Percentiles rank a stretch among this genome's conserved stretches.
phyloP scores from a whole-genome alignment of 2,888 invertebrate species.

The Pristionchus mayeri region DNA sequence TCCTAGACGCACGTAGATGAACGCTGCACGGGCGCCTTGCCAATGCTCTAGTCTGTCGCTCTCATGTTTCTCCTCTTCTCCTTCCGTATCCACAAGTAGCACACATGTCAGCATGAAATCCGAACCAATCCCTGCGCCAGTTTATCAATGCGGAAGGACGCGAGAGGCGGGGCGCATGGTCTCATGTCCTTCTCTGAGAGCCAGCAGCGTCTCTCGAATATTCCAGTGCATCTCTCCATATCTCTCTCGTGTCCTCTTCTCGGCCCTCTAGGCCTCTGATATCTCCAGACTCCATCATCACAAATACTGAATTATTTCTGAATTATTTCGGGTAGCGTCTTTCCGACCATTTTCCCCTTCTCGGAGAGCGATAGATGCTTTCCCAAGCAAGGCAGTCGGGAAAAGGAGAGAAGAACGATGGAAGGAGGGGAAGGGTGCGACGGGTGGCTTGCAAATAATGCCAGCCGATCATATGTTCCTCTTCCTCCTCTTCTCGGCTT shows the following conservation, averaged over 20 bases:
- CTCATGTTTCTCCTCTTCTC: conserved; percentile 20
- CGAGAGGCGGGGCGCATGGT: neutral
- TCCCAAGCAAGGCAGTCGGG: neutral
- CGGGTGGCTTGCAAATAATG: neutral
- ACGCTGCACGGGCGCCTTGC: neutral
- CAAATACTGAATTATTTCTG: conserved; percentile 30
- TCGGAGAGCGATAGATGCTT: neutral
- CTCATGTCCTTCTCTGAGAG: neutral
- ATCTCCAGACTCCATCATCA: neutral
- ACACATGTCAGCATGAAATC: conserved; percentile 38
- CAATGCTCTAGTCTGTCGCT: neutral
- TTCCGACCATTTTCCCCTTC: neutral
- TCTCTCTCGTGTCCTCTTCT: neutral
- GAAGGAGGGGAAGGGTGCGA: neutral
- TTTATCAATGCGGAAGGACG: conserved; percentile 20
- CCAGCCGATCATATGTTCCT: conserved; percentile 39
- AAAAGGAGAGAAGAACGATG: too few relatives aligned
- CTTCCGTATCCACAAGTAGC: too few relatives aligned
- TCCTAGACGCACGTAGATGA: conserved; percentile 11
- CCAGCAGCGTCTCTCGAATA: neutral
- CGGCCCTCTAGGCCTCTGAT: neutral
- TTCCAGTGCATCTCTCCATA: neutral
- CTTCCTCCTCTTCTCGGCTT: neutral
- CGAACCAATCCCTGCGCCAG: neutral
- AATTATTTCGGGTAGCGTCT: neutral